Conservation (phyloP, 2,113 vertebrate genomes). For the Xenus cinereus region DNA sequence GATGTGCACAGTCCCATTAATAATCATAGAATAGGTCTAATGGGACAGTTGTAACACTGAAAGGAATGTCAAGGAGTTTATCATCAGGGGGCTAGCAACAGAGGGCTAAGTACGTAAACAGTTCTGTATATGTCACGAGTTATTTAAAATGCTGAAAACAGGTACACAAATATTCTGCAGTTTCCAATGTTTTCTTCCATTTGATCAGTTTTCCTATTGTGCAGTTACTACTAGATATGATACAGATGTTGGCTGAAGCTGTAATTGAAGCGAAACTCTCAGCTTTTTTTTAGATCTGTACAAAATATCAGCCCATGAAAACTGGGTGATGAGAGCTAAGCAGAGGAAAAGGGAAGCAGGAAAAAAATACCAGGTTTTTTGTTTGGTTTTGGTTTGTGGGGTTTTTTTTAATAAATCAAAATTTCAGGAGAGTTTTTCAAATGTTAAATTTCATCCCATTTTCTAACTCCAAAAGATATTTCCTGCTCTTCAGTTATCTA, state of each 20-base stretch:
- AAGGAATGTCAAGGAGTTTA: neutral
- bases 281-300: neutral
- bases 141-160: neutral
- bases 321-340: neutral
- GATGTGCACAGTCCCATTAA: neutral
- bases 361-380: neutral
- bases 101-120: neutral
- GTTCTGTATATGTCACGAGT: neutral
- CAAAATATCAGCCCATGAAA: neutral
- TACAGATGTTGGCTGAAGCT: neutral
- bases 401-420: neutral
- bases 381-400: neutral
- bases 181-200: neutral
- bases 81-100: neutral
- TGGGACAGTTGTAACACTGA: neutral
- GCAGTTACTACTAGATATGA: neutral
- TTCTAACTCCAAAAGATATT: neutral
- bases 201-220: neutral
- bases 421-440: neutral
- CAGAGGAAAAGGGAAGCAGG: neutral
- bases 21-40: neutral
- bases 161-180: neutral
- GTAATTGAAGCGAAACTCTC: neutral
- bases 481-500: neutral
- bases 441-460: neutral